phyloP scores from a whole-genome alignment of 2,113 vertebrate genomes.

The Cavia aperea region DNA sequence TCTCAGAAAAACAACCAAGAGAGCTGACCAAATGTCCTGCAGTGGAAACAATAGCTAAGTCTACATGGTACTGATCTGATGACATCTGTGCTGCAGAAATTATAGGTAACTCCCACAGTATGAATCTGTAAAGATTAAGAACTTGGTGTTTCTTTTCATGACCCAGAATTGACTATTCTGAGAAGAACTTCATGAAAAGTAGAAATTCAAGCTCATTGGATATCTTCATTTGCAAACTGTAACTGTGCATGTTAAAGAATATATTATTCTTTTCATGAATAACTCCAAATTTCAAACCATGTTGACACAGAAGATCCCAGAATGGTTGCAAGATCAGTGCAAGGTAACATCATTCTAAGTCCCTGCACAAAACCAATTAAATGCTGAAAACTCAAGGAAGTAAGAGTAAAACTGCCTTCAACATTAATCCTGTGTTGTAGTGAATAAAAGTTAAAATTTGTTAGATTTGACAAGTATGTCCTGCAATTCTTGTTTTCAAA shows the following conservation, averaged over 20 bases:
- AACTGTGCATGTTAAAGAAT: neutral
- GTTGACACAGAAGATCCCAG: neutral
- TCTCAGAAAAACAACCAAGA: neutral
- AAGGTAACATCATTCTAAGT: neutral
- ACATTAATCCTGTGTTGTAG: neutral
- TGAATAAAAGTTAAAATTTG: neutral
- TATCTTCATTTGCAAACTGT: neutral
- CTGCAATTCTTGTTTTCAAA: neutral
- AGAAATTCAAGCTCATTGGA: neutral
- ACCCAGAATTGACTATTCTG: neutral
- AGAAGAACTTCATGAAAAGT: conserved; percentile 18
- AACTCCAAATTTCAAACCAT: neutral
- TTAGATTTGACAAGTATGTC: neutral
- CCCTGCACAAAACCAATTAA: neutral
- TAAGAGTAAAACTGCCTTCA: neutral
- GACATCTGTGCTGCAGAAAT: neutral
- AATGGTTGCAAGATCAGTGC: neutral
- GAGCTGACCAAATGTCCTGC: neutral
- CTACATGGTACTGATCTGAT: neutral
- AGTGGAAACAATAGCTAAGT: neutral
- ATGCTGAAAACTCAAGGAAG: neutral
- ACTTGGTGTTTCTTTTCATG: neutral
- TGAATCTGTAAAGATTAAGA: neutral
- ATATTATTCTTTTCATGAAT: neutral
- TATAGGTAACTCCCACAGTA: neutral